Conservation (phyloP, 1,140 invertebrate species). For the Brachionus manjavacas region DNA sequence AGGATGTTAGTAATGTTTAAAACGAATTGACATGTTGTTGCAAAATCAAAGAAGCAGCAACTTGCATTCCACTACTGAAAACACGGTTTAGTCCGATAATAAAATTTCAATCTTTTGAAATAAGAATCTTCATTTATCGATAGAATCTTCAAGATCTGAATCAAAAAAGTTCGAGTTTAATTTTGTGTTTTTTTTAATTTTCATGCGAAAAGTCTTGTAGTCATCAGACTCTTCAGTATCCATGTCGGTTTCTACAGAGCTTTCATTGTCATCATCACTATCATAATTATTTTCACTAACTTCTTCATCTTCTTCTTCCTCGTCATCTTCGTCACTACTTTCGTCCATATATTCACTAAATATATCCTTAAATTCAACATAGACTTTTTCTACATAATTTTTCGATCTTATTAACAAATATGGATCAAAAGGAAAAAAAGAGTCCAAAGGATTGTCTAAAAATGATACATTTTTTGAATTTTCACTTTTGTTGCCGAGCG, state of each 20-base stretch:
- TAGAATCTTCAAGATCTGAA: constrained; percentile 21
- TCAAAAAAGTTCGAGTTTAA: not conserved
- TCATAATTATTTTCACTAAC: not conserved
- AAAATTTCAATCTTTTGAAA: not conserved
- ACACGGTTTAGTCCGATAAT: not conserved
- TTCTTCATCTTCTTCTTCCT: constrained; percentile 14
- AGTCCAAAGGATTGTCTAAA: constrained; percentile 61
- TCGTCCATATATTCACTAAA: constrained; percentile 43
- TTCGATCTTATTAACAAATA: constrained; percentile 65
- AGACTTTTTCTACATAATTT: constrained; percentile 40
- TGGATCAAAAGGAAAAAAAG: constrained; percentile 76
- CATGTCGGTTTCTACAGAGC: not conserved
- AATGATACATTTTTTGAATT: constrained; percentile 47
- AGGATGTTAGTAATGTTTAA: not conserved
- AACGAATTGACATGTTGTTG: not conserved
- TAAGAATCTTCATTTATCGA: not conserved
- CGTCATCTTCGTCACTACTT: not conserved
- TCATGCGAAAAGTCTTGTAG: not conserved
- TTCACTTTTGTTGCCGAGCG: not conserved
- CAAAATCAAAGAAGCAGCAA: not conserved
- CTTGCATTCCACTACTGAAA: not conserved
- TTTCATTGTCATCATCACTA: not conserved
- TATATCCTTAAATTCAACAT: constrained; percentile 34
- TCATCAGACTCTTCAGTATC: not conserved
- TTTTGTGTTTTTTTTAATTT: not conserved